Evolutionary conservation across 2,888 invertebrate genomes (phyloP).

Genomic region (Lottia scabra): DNA sequence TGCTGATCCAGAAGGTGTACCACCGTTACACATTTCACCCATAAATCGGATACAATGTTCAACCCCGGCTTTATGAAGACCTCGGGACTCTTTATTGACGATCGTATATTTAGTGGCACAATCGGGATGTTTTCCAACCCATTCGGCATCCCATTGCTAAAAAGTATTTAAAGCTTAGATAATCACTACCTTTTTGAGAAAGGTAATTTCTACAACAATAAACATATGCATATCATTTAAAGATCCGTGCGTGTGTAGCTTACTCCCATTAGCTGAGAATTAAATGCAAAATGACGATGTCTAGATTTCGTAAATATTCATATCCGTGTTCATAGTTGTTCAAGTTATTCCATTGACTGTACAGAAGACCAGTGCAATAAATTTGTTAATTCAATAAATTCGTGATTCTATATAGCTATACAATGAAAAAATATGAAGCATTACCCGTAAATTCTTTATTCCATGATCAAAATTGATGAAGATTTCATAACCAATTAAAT

Average conservation of each 20-base stretch:
- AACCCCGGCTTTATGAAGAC: slow-evolving; percentile 24
- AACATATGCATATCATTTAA: too few species aligned
- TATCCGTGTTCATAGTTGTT: too few species aligned
- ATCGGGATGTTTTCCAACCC: background rate
- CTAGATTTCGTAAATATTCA: too few species aligned
- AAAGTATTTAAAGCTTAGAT: background rate
- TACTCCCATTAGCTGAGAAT: too few species aligned
- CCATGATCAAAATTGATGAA: slow-evolving; percentile 38
- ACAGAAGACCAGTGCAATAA: too few species aligned
- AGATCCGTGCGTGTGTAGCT: too few species aligned
- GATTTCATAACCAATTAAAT: slow-evolving; percentile 44
- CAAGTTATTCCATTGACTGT: too few species aligned
- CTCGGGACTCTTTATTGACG: slow-evolving; percentile 23
- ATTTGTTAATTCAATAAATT: too few species aligned
- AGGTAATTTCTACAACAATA: too few species aligned
- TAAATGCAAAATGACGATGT: too few species aligned
- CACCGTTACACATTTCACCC: slow-evolving; percentile 20
- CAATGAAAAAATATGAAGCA: background rate
- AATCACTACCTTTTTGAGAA: too few species aligned
- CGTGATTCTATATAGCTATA: too few species aligned
- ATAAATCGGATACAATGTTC: slow-evolving; percentile 24
- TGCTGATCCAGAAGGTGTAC: slow-evolving; percentile 12
- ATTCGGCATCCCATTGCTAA: background rate
- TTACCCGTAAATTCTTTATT: slow-evolving; percentile 39
- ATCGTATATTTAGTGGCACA: slow-evolving; percentile 9